phyloP scores from a whole-genome alignment of 2,113 vertebrate species.

The Alligator sinensis region DNA sequence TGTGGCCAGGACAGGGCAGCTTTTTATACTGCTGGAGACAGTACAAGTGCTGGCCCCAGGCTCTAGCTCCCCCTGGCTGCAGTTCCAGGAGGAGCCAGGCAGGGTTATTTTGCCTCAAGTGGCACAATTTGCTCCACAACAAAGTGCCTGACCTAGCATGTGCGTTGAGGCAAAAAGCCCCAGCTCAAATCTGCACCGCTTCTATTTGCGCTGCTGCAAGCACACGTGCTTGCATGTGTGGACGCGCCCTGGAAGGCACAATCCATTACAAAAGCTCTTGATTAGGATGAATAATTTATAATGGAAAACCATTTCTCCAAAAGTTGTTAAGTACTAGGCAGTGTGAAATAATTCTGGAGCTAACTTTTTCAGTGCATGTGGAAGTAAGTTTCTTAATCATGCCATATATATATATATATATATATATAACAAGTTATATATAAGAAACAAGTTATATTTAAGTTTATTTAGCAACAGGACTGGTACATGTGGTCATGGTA shows the following conservation, averaged over 20 bases:
- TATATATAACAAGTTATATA: neutral
- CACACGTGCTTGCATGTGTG: too few relatives aligned
- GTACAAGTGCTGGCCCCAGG: too few relatives aligned
- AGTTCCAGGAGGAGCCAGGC: too few relatives aligned
- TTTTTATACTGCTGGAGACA: too few relatives aligned
- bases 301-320: neutral
- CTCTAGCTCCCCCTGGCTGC: too few relatives aligned
- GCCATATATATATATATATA: neutral
- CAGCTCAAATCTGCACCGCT: too few relatives aligned
- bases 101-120: too few relatives aligned
- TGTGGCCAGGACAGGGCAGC: too few relatives aligned
- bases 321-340: neutral
- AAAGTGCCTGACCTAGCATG: too few relatives aligned
- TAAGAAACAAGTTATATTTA: conserved; percentile 3
- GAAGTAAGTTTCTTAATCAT: neutral
- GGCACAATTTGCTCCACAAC: too few relatives aligned
- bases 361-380: neutral
- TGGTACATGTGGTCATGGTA: neutral
- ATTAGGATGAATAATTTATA: neutral
- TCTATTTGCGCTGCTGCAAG: too few relatives aligned
- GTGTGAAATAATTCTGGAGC: neutral
- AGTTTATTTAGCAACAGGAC: neutral
- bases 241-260: neutral
- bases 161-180: too few relatives aligned
- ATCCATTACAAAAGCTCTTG: neutral